phyloP scores from a whole-genome alignment of 2,797 vertebrate species.

The Gastrophryne carolinensis region DNA sequence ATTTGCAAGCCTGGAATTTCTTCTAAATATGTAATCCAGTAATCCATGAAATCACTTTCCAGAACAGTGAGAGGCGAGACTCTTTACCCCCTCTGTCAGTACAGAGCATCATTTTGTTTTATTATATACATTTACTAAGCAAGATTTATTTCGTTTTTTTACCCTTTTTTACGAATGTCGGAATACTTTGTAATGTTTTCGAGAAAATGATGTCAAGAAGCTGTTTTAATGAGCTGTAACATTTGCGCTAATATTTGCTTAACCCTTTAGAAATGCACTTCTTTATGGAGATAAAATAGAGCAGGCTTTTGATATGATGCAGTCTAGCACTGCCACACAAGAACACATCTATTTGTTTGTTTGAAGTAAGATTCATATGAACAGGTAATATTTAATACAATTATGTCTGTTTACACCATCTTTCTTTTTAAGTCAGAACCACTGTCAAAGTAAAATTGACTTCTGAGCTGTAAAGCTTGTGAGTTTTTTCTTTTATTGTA shows the following conservation, averaged over 20 bases:
- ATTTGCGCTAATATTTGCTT: background rate
- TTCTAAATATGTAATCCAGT: conserved; percentile 5
- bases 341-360: no score
- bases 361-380: no score
- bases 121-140: background rate
- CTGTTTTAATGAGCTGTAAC: background rate
- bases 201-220: background rate
- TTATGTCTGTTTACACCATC: no score
- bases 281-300: no score
- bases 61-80: background rate
- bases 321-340: no score
- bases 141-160: background rate
- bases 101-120: conserved; percentile 6
- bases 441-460: no score
- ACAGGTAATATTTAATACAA: no score
- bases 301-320: no score
- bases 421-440: no score
- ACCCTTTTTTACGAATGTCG: background rate
- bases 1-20: conserved; percentile 29
- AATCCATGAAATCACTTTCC: conserved; percentile 29
- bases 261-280: background rate
- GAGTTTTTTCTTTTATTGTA: no score
- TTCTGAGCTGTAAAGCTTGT: no score
- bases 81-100: background rate
- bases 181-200: background rate